Base-by-base conservation (phyloP, 1,140 invertebrate species). In the Steinernema feltiae region DNA sequence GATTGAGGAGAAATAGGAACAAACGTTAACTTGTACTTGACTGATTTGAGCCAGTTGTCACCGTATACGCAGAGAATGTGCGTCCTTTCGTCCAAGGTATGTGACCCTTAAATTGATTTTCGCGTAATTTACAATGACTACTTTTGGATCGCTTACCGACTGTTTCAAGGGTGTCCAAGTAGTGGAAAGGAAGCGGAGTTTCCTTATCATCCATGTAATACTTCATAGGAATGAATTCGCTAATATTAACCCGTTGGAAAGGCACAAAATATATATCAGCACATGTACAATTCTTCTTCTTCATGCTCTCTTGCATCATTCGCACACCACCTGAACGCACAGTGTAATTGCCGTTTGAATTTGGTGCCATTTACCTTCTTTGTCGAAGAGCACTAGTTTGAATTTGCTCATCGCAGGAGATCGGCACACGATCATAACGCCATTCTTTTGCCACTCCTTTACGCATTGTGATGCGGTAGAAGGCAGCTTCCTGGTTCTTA, bases 231-330 rank as follows among this genome's bases (percentile, higher is more conserved):
- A 82, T 75, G 63, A 85, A 85, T 78, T 86, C 84, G 27, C 74
- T 69, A 30, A 86, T 76, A 53, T 86, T 78, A 17, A 76, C 76
- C 17, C 84, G 78, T 27, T 32, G 73, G 73, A 84, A 86, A 15
- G 85, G 84, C 30, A 87, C 86, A 72, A 87, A 87, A 76, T 81
- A 85, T 70, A 86, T 70, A 69, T 86, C 85, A 1, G 84, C 84
- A 32, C 74, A 72, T 3, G 83, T 85, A 15, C 46, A 71, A 21
- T 71, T 69, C 63, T 86, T 86, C 48, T 72, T 78, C 70, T 85
- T 86, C 71, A 85, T 83, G 35, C 82, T 83, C 76, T 85, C 83
- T 69, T 80, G 78, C 21, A 85, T 85, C n/a, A 79, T 71, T 30
- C 84, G 79, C 30, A 86, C 84, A 31, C 80, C 83, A 41, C 84